Base-by-base conservation (phyloP, 2,113 vertebrate genomes). In the Protobothrops mucrosquamatus region DNA sequence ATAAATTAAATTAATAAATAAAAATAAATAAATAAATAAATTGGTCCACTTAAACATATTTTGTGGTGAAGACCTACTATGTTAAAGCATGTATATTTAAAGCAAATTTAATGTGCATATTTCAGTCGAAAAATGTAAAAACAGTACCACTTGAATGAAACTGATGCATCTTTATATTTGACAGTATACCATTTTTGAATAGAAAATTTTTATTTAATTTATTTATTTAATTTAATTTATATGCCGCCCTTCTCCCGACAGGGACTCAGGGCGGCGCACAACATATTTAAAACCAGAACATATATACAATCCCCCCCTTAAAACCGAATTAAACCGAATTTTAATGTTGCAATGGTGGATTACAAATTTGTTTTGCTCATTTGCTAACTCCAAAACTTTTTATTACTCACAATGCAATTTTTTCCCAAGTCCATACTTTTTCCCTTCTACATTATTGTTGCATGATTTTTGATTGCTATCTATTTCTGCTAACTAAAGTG, bases 31-130 rank as follows among this genome's bases (percentile, higher is more conserved):
- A n/a, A n/a, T n/a, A n/a, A n/a, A n/a, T n/a, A n/a, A n/a, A 89
- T 55, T 34, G n/a, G 1, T 57, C 20, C 12, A 22, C 34, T n/a
- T 56, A 55, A 48, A 29, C n/a, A 34, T 89, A 51, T 81, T 89
- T 92, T 43, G 85, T 85, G 64, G 46, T 81, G 81, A 92, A 88
- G n/a, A 23, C n/a, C 64, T 96, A 64, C 92, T 95, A 96, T 85
- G 39, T 69, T 94, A 59, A 89, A 89, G 96, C 95, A 93, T 56
- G 81, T 95, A 95, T 95, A 94, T 96, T 95, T 95, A 94, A 87
- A 92, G 92, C 92, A 96, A n/a, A 92, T 85, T 59, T 87, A 26
- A 93, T 95, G 93, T 95, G 93, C 96, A 92, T 96, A 91, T 96
- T 96, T 96, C 90, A 94, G 94, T 92, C 95, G 81, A 94, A 94